A percentile compares a stretch with the other conserved stretches of the same genome.
These are phyloP conservation scores for Hylaeus volcanicus DNA, from an alignment of 1,140 invertebrate genomes.

Conservation along the genomic window DNA sequence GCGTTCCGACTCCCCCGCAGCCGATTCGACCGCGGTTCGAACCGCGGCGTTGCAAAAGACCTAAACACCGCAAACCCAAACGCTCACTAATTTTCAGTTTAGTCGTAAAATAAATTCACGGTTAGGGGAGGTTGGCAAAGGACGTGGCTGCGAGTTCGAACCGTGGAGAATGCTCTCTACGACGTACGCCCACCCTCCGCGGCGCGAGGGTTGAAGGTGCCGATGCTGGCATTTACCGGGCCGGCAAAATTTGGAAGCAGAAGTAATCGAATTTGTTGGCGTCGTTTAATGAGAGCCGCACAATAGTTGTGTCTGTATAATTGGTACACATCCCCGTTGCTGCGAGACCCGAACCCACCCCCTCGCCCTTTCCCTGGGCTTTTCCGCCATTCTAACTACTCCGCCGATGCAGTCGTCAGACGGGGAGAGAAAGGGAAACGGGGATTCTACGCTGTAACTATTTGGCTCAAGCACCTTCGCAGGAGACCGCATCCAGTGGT, in stretches of 20 bases:
- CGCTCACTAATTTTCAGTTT: slow-evolving; percentile 80
- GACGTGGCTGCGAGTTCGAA: slow-evolving; percentile 47
- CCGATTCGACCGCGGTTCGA: slow-evolving; percentile 46
- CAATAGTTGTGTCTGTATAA: slow-evolving; percentile 80
- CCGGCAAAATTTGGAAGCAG: slow-evolving; percentile 77
- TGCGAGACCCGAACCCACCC: slow-evolving; percentile 39
- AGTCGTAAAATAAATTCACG: slow-evolving; percentile 79
- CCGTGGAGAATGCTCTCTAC: slow-evolving; percentile 75
- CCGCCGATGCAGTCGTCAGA: slow-evolving; percentile 48
- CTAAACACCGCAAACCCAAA: slow-evolving; percentile 76
- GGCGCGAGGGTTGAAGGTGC: slow-evolving; percentile 59
- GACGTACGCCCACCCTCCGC: slow-evolving; percentile 67
- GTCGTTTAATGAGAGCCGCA: slow-evolving; percentile 79
- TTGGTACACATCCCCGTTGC: slow-evolving; percentile 72
- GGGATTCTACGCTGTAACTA: slow-evolving; percentile 65
- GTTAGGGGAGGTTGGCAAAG: slow-evolving; percentile 5
- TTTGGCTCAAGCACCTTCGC: slow-evolving; percentile 68
- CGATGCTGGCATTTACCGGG: slow-evolving; percentile 70
- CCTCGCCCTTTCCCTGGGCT: slow-evolving; percentile 20
- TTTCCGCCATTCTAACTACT: slow-evolving; percentile 44
- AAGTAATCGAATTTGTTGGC: slow-evolving; percentile 81
- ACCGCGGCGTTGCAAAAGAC: slow-evolving; percentile 55
- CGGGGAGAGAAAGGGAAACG: slow-evolving; percentile 29
- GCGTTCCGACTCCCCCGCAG: background rate
- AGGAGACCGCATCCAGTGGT: slow-evolving; percentile 58